A percentile compares a stretch with the other conserved stretches of the same genome.
phyloP scores from a whole-genome alignment of 2,888 invertebrate genomes.

The Brenthis hecate region DNA sequence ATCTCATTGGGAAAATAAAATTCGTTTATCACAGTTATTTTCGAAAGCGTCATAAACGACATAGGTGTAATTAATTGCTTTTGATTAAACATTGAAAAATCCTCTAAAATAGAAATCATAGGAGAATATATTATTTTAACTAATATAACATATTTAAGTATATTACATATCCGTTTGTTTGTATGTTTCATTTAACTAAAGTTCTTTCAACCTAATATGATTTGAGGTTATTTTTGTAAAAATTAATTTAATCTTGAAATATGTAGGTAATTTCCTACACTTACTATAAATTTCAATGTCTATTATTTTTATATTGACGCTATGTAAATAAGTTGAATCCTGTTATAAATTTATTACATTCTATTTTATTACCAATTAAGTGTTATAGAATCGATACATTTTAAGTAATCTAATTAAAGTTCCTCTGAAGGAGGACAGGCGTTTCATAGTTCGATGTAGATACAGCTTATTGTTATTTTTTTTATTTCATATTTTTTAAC shows the following conservation, averaged over 20 bases:
- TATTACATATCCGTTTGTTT: conserved; percentile 5
- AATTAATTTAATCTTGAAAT: neutral
- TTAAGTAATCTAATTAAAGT: conserved; percentile 57
- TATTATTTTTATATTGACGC: conserved; percentile 43
- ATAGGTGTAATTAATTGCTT: conserved; percentile 5
- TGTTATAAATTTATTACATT: conserved; percentile 80
- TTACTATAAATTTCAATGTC: conserved; percentile 8
- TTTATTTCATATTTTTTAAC: conserved; percentile 29
- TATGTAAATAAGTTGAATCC: conserved; percentile 80
- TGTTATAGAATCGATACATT: conserved; percentile 78
- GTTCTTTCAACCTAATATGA: neutral
- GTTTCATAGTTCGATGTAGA: conserved; percentile 41
- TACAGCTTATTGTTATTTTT: conserved; percentile 33
- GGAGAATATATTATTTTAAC: conserved; percentile 6
- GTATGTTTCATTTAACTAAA: conserved; percentile 5
- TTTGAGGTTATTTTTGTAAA: conserved; percentile 7
- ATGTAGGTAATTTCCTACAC: conserved; percentile 8
- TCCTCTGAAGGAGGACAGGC: conserved; percentile 54
- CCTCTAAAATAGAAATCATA: conserved; percentile 4
- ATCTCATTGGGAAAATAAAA: conserved; percentile 13
- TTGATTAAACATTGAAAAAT: neutral
- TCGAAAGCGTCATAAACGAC: conserved; percentile 1
- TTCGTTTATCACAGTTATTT: conserved; percentile 8
- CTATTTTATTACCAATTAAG: conserved; percentile 79
- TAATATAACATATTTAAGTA: neutral